Percentiles rank a stretch among this genome's conserved stretches.
phyloP scores from a whole-genome alignment of 1,140 invertebrate species.

The Penaeus japonicus region DNA sequence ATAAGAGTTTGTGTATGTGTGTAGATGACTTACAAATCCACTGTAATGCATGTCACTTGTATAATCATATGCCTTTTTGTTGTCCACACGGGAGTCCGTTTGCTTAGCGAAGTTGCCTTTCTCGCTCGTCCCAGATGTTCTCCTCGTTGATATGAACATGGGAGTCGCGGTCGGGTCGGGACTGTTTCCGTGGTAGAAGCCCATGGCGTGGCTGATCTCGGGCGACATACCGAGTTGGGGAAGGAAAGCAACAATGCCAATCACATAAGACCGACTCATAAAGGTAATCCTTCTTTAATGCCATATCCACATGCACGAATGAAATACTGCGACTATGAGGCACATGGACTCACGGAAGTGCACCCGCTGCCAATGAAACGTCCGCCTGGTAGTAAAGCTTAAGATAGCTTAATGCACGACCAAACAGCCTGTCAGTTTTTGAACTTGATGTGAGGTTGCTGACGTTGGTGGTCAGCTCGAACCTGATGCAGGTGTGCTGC shows the following conservation, averaged over 20 bases:
- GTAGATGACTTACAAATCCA: constrained; percentile 9
- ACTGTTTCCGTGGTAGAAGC: constrained; percentile 66
- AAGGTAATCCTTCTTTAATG: not conserved
- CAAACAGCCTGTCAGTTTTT: constrained; percentile 60
- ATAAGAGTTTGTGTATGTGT: no score
- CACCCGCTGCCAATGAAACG: constrained; percentile 63
- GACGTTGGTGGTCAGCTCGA: constrained; percentile 15
- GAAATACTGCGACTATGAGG: not conserved
- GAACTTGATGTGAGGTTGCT: constrained; percentile 41
- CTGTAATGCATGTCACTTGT: constrained; percentile 59
- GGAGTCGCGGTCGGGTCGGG: constrained; percentile 64
- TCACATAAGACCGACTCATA: not conserved
- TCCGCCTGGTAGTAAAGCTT: constrained; percentile 58
- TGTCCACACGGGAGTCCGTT: not conserved
- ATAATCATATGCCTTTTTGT: constrained; percentile 44
- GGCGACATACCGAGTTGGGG: constrained; percentile 61
- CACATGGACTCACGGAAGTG: constrained; percentile 61
- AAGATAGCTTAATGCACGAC: constrained; percentile 61
- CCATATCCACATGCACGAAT: not conserved
- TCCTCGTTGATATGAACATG: constrained; percentile 62
- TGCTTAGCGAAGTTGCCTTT: constrained; percentile 46
- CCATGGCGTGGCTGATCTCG: constrained; percentile 64
- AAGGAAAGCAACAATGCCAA: not conserved
- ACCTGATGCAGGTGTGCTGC: constrained; percentile 44
- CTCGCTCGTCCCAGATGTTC: constrained; percentile 59